These are phyloP conservation scores for Lordiphosa andalusiaca DNA, from an alignment of 2,888 invertebrate species.

Conservation along the genomic window DNA sequence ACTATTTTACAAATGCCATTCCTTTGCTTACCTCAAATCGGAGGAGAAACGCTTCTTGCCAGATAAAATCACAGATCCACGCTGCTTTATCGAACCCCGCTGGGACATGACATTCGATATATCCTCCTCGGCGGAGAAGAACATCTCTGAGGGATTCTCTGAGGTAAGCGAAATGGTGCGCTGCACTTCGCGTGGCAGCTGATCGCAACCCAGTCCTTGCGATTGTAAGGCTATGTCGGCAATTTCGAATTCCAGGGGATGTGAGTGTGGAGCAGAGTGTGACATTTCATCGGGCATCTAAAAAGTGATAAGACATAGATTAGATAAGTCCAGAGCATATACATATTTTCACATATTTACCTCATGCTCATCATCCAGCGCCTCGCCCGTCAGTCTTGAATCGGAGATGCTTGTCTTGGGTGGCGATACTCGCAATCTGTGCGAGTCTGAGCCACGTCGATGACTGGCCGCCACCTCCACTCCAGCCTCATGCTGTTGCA, in stretches of 20 bases:
- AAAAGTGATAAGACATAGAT: neutral
- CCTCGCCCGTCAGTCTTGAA: constrained; percentile 89
- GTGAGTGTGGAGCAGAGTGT: constrained; percentile 80
- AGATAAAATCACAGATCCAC: constrained; percentile 78
- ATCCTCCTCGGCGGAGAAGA: constrained; percentile 96
- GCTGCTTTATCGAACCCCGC: constrained; percentile 77
- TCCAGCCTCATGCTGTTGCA: constrained; percentile 78
- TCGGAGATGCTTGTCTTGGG: constrained; percentile 93
- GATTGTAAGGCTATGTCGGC: constrained; percentile 78
- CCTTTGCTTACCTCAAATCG: constrained; percentile 75
- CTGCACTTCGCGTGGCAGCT: constrained; percentile 81
- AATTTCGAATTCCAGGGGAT: constrained; percentile 79
- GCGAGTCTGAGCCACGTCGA: constrained; percentile 82
- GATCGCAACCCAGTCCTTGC: constrained; percentile 56
- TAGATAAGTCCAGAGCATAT: no score
- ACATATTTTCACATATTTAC: constrained; percentile 51
- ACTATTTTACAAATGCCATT: no score
- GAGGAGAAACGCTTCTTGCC: constrained; percentile 80
- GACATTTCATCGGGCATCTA: constrained; percentile 80
- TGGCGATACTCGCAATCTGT: constrained; percentile 81
- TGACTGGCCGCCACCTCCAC: constrained; percentile 80
- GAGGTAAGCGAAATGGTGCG: constrained; percentile 93
- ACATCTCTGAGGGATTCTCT: constrained; percentile 94
- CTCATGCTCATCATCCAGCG: constrained; percentile 81
- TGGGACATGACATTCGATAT: constrained; percentile 81